Evolutionary conservation across 2,797 vertebrate species (phyloP).

Genomic region (Lerista edwardsae): DNA sequence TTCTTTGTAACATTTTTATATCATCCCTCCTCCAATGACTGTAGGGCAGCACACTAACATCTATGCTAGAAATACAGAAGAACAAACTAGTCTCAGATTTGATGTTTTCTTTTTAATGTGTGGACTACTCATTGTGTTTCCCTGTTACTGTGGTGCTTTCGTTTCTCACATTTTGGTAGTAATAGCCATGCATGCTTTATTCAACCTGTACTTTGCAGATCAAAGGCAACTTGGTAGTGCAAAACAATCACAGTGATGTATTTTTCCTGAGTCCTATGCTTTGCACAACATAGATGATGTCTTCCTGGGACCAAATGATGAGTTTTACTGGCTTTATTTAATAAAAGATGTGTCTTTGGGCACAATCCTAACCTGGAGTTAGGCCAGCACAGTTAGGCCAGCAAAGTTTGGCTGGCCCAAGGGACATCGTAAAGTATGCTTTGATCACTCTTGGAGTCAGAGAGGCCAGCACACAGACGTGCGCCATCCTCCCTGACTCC

Average conservation of each 20-base stretch:
- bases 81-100: neutral
- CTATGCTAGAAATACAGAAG: neutral
- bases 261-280: constrained; percentile 14
- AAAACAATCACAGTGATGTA: neutral
- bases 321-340: neutral
- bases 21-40: neutral
- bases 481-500: no score
- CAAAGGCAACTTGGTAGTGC: neutral
- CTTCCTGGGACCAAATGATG: constrained; percentile 6
- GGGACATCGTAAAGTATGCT: no score
- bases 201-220: constrained; percentile 1
- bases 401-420: no score
- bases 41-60: neutral
- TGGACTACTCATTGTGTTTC: neutral
- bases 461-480: no score
- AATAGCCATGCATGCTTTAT: neutral
- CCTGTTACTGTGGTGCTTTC: neutral
- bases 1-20: neutral
- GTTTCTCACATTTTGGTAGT: neutral
- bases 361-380: no score
- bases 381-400: no score
- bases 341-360: neutral
- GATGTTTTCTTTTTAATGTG: neutral
- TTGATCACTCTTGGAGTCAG: no score
- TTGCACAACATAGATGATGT: constrained; percentile 16